Evolutionary conservation across 2,797 vertebrate species (phyloP).

Genomic region (Sebastes hubbsi): DNA sequence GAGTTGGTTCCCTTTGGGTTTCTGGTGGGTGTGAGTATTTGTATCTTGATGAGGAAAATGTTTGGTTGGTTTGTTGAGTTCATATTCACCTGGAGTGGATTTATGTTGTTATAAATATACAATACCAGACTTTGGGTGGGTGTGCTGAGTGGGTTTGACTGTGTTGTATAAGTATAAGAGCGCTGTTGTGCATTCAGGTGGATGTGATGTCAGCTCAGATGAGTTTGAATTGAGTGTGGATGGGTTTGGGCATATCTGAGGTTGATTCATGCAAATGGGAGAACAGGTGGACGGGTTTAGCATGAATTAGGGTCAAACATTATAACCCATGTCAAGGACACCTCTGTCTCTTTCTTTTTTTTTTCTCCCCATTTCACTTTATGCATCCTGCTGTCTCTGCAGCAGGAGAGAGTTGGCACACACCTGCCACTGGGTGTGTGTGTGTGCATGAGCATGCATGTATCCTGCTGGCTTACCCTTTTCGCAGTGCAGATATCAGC

Average conservation of each 20-base stretch:
- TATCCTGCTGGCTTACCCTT: conserved; percentile 45
- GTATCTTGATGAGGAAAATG: not conserved
- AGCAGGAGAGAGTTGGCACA: conserved; percentile 25
- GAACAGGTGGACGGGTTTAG: not conserved
- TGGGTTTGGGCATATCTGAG: not conserved
- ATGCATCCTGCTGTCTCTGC: conserved; percentile 6
- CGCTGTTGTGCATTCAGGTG: not conserved
- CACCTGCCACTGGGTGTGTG: conserved; percentile 8
- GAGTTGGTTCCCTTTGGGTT: not conserved
- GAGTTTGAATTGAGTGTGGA: not conserved
- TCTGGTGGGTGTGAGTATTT: not conserved
- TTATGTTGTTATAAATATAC: conserved; percentile 1
- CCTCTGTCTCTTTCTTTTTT: not conserved
- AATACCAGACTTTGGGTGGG: not conserved
- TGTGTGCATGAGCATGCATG: conserved; percentile 32
- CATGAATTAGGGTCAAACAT: not conserved
- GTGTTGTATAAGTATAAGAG: conserved; percentile 6
- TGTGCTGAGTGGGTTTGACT: conserved; percentile 22
- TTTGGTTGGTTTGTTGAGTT: not conserved
- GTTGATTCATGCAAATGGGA: conserved; percentile 10
- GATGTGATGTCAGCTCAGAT: conserved; percentile 12
- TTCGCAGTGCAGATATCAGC: conserved; percentile 62
- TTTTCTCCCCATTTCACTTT: not conserved
- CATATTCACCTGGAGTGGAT: not conserved
- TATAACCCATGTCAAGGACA: not conserved